phyloP scores from a whole-genome alignment of 2,888 invertebrate species.

The Leptinotarsa haldemani region DNA sequence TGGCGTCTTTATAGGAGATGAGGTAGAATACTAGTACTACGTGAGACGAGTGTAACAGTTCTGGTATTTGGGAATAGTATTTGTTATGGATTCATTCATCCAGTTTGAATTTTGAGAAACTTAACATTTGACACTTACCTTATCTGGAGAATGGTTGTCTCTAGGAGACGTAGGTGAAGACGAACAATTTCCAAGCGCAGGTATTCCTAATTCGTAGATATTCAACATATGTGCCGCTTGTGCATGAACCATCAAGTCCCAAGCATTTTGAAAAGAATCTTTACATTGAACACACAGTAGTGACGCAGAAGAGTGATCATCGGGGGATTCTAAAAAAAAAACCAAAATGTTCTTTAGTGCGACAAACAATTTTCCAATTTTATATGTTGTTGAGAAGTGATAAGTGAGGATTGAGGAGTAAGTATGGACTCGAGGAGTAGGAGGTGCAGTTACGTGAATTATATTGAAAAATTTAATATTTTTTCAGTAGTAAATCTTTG shows the following conservation, averaged over 20 bases:
- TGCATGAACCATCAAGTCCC: slow-evolving; percentile 78
- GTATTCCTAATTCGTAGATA: slow-evolving; percentile 73
- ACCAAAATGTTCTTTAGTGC: background rate
- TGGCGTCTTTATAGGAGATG: too few species aligned
- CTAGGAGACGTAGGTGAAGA: slow-evolving; percentile 62
- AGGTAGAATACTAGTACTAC: too few species aligned
- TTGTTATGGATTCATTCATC: too few species aligned
- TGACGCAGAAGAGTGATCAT: slow-evolving; percentile 66
- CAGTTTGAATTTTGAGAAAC: too few species aligned
- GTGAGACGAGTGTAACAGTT: too few species aligned
- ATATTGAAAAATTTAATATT: too few species aligned
- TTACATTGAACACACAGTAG: slow-evolving; percentile 76
- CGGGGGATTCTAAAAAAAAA: slow-evolving; percentile 58
- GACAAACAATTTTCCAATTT: background rate
- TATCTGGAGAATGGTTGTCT: slow-evolving; percentile 61
- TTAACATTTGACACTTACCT: slow-evolving; percentile 53
- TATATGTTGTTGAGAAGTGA: too few species aligned
- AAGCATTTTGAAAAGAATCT: slow-evolving; percentile 74
- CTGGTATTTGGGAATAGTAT: too few species aligned
- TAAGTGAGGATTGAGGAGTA: too few species aligned
- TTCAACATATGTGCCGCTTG: slow-evolving; percentile 77
- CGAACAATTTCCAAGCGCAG: slow-evolving; percentile 60
- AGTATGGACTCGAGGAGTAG: too few species aligned
- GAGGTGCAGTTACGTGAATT: too few species aligned
- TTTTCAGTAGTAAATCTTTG: too few species aligned